Percentiles rank a stretch among this genome's conserved stretches.
These are phyloP conservation scores for Antheraea pernyi DNA, from an alignment of 1,140 invertebrate genomes.

Conservation along the genomic window DNA sequence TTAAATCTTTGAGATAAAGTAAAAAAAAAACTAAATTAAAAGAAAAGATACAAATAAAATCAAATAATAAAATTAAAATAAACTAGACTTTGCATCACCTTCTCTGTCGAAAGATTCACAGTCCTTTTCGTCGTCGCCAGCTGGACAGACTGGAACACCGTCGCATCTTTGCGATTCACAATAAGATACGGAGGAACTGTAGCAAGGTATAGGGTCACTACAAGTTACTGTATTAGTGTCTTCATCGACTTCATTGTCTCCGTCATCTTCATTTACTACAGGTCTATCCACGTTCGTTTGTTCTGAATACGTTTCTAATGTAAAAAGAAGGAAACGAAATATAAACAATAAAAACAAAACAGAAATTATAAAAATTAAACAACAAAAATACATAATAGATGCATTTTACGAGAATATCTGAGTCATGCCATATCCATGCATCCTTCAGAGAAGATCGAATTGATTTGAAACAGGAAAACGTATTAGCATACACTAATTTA, in stretches of 20 bases:
- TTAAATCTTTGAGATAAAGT: not conserved
- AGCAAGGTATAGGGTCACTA: not conserved
- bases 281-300: not conserved
- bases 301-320: slow-evolving; percentile 4
- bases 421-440: too few species aligned
- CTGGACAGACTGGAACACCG: slow-evolving; percentile 7
- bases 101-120: not conserved
- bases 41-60: not conserved
- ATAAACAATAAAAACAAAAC: slow-evolving; percentile 19
- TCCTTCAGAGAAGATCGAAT: too few species aligned
- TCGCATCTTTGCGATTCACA: slow-evolving; percentile 17
- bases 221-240: not conserved
- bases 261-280: not conserved
- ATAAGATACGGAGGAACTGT: not conserved
- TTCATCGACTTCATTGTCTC: not conserved
- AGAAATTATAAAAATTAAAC: not conserved
- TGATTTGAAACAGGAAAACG: too few species aligned
- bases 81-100: not conserved
- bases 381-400: too few species aligned
- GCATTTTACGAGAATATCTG: too few species aligned
- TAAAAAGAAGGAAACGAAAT: not conserved
- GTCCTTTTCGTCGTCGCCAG: slow-evolving; percentile 2
- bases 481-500: too few species aligned
- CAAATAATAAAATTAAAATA: slow-evolving; percentile 6
- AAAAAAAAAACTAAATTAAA: not conserved